phyloP scores from a whole-genome alignment of 2,888 invertebrate genomes.

The Oxytorus armatus region DNA sequence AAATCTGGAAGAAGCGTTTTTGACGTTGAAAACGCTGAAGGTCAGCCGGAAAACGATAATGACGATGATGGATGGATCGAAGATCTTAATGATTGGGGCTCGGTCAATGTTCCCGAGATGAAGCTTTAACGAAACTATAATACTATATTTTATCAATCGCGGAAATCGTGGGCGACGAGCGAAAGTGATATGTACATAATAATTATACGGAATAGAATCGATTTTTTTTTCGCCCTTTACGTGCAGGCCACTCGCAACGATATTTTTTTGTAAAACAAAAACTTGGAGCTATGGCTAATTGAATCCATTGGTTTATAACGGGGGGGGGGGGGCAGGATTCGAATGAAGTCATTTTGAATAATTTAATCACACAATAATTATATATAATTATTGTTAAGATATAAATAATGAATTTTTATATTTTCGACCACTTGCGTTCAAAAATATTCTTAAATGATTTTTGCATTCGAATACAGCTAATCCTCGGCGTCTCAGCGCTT shows the following conservation, averaged over 20 bases:
- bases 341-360: background rate
- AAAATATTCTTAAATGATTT: background rate
- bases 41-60: slow-evolving; percentile 70
- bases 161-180: background rate
- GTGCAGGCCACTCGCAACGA: slow-evolving; percentile 19
- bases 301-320: background rate
- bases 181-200: slow-evolving; percentile 56
- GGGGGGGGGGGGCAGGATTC: background rate
- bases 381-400: slow-evolving; percentile 6
- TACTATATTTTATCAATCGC: background rate
- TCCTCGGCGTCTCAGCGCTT: background rate
- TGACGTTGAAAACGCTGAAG: slow-evolving; percentile 75
- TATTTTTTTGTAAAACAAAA: slow-evolving; percentile 39
- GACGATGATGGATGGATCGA: slow-evolving; percentile 79
- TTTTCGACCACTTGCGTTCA: too few species aligned
- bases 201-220: slow-evolving; percentile 32
- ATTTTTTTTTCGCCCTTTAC: slow-evolving; percentile 26
- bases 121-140: slow-evolving; percentile 60
- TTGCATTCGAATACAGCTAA: slow-evolving; percentile 10
- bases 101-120: slow-evolving; percentile 63
- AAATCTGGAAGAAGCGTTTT: slow-evolving; percentile 76
- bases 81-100: slow-evolving; percentile 81
- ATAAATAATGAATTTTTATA: background rate
- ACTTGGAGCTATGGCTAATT: slow-evolving; percentile 18
- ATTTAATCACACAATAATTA: background rate